Evolutionary conservation across 2,113 vertebrate species (phyloP), one percentile per base, ranked within the genome.

Genomic region (Alethe castanea): DNA sequence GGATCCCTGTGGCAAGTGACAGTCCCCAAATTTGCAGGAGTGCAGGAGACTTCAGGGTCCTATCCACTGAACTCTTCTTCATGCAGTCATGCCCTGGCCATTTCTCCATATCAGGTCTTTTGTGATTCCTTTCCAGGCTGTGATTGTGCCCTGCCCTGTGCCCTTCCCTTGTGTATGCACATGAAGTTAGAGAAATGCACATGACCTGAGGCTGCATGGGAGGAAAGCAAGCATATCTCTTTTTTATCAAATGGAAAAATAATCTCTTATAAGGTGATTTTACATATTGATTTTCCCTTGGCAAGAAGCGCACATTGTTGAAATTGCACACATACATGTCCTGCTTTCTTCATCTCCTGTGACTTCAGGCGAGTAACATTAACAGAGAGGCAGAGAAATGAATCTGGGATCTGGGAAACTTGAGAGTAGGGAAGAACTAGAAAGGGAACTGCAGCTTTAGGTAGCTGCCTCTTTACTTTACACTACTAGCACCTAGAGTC

Each of bases 91-190:
- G 42, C 31, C 31, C 1, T 3, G 57, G 47, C 28, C 10, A 20
- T 18, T 13, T 24, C 71, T 90, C 26, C 31, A 22, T 20, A 22
- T 83, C 42, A 8, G 12, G 15, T 66, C 40, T 57, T 42, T n/a
- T 8, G 31, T 42, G n/a, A 31, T 69, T 19, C 4, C 40, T 8
- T 76, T 19, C 36, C 45, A 57, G 79, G 45, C n/a, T 67, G 45
- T 15, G 54, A 65, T 8, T 4, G 1, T 52, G 33, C 36, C 38
- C 65, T 90, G 53, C 35, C 53, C 25, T 0, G 0, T 57, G 52
- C 65, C 53, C 14, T 73, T 81, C n/a, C n/a, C 45, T 69, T 42
- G 23, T 48, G 60, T 26, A 20, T 0, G 0, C n/a, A 40, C 19
- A 2, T 47, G 15, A 64, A 79, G 26, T 45, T 67, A 60, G 25